Evolutionary conservation across 2,888 invertebrate species (phyloP).

Genomic region (Diarsia brunnea): DNA sequence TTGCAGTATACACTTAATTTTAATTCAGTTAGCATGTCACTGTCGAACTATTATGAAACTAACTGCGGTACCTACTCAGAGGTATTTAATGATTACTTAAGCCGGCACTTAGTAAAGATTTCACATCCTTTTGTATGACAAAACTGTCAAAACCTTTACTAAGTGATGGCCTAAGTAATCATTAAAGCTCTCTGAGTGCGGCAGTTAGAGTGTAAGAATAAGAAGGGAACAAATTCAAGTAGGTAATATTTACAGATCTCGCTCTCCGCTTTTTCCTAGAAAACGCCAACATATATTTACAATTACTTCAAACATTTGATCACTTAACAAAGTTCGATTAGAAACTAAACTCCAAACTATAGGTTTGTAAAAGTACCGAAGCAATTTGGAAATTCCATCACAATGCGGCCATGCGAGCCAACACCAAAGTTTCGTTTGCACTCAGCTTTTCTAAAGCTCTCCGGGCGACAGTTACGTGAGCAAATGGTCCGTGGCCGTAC

Average conservation of each 20-base stretch:
- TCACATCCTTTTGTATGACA: too few relatives aligned
- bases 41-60: neutral
- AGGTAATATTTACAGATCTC: neutral
- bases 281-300: slow-evolving; percentile 1
- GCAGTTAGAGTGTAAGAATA: too few relatives aligned
- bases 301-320: slow-evolving; percentile 30
- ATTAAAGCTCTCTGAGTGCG: too few relatives aligned
- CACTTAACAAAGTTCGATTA: slow-evolving; percentile 18
- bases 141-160: too few relatives aligned
- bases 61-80: too few relatives aligned
- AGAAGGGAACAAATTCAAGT: neutral
- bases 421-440: slow-evolving; percentile 58
- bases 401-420: slow-evolving; percentile 41
- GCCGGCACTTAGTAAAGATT: too few relatives aligned
- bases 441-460: slow-evolving; percentile 64
- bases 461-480: slow-evolving; percentile 58
- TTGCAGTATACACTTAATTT: neutral
- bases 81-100: too few relatives aligned
- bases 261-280: too few relatives aligned
- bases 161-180: too few relatives aligned
- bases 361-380: slow-evolving; percentile 17
- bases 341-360: slow-evolving; percentile 3
- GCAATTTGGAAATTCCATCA: slow-evolving; percentile 61
- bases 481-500: slow-evolving; percentile 26
- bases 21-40: neutral